These are phyloP conservation scores for Bradypus variegatus DNA, from an alignment of 2,797 vertebrate species.

Conservation along the genomic window DNA sequence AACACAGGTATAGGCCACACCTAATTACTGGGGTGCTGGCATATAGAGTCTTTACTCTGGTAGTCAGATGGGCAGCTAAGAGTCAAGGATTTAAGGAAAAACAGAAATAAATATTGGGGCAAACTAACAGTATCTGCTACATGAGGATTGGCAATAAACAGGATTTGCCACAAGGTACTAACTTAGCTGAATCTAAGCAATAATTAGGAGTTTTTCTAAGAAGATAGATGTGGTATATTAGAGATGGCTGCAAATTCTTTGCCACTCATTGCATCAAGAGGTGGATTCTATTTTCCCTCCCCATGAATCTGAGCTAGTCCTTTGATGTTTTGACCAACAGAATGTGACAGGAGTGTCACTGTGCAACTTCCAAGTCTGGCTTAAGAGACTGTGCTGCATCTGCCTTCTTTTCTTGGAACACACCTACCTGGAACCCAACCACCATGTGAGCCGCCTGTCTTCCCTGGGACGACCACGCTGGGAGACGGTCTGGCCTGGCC, in stretches of 20 bases:
- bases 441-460: not conserved
- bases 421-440: not conserved
- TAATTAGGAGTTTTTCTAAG: not conserved
- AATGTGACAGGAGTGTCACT: not conserved
- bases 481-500: not conserved
- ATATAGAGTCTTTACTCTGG: not conserved
- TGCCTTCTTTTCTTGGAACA: not conserved
- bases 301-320: not conserved
- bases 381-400: not conserved
- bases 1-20: not conserved
- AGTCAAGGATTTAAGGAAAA: not conserved
- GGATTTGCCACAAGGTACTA: not conserved
- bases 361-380: not conserved
- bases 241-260: not conserved
- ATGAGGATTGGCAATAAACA: not conserved
- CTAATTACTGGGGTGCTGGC: not conserved
- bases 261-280: not conserved
- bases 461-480: not conserved
- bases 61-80: not conserved
- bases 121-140: not conserved
- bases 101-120: not conserved
- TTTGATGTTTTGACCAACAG: not conserved
- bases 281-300: not conserved
- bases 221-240: not conserved
- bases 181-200: not conserved